A percentile compares a stretch with the other conserved stretches of the same genome.
Evolutionary conservation across 2,113 vertebrate species (phyloP).

Genomic region (Corydoras maculifer): DNA sequence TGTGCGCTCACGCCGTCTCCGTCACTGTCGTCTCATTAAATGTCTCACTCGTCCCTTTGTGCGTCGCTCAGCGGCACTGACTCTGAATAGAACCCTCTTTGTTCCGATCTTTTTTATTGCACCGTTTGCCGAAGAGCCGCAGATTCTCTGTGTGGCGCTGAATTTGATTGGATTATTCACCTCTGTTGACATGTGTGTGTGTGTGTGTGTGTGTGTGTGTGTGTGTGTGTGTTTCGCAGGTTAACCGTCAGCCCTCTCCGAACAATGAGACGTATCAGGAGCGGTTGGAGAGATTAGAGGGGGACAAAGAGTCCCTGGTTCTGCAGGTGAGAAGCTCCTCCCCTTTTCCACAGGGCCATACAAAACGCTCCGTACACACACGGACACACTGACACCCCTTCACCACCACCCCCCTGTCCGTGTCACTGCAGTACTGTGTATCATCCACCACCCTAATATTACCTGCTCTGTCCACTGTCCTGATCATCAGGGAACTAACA

Average conservation of each 20-base stretch:
- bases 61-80: slow-evolving; percentile 3
- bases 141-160: slow-evolving; percentile 1
- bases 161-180: slow-evolving; percentile 18
- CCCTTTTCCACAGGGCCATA: not conserved
- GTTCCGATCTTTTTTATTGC: slow-evolving; percentile 3
- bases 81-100: slow-evolving; percentile 1
- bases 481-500: too few relatives aligned
- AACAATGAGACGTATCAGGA: slow-evolving; percentile 81
- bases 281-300: slow-evolving; percentile 76
- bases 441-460: not conserved
- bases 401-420: not conserved
- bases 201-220: slow-evolving; percentile 4
- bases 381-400: not conserved
- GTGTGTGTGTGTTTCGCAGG: slow-evolving; percentile 53
- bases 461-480: not conserved
- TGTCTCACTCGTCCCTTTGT: not conserved
- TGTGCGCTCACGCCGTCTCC: too few relatives aligned
- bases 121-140: not conserved
- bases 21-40: too few relatives aligned
- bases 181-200: slow-evolving; percentile 34
- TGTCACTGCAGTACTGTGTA: too few relatives aligned
- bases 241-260: slow-evolving; percentile 62
- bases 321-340: slow-evolving; percentile 62
- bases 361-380: not conserved
- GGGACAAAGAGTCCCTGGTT: slow-evolving; percentile 80